Evolutionary conservation across 64 coral and sea anemone genomes (phyloP), one percentile per base, ranked within the genome.

Genomic region (Catalaphyllia jardinei): DNA sequence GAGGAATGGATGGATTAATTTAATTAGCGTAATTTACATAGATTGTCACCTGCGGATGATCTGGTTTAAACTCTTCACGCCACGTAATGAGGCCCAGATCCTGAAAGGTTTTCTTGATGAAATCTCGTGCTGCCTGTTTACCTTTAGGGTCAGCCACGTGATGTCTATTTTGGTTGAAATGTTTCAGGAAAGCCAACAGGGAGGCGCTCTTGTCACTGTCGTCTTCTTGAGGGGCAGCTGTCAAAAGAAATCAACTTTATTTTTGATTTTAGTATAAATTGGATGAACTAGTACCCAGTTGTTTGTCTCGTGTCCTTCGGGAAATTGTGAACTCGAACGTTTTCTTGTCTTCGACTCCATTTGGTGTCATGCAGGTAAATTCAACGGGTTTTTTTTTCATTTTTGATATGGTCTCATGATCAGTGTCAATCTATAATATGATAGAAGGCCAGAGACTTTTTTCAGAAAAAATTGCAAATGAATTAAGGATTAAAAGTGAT

Each of bases 141-240:
- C 72, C 90, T 50, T 77, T 42, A 9, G 59, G 87, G 19, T 94
- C 89, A 18, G 55, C 71, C 59, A 94, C 87, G 50, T 94, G 92
- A 69, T 94, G 92, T 17, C 92, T 87, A 46, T 67, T 86, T 0
- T 65, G 30, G 31, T 86, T 89, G 63, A 94, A 94, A 89, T 94
- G 92, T 29, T 35, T 19, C 29, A 94, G 42, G 4, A 89, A 69
- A 74, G 30, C 25, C 63, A 52, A 27, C 11, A 85, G 60, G 10
- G 81, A 30, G 50, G 33, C 24, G 62, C 33, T 71, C 31, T 51
- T 63, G 22, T 85, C 81, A 9, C 20, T 71, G 14, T 39, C 62
- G 11, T 85, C 81, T 6, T 31, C 63, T 51, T 71, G 22, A 85
- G 1, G 52, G 81, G 63, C 63, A 51, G 62, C 81, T 85, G 81